Conservation (phyloP, 2,888 invertebrate species). For the Netelia melanura region DNA sequence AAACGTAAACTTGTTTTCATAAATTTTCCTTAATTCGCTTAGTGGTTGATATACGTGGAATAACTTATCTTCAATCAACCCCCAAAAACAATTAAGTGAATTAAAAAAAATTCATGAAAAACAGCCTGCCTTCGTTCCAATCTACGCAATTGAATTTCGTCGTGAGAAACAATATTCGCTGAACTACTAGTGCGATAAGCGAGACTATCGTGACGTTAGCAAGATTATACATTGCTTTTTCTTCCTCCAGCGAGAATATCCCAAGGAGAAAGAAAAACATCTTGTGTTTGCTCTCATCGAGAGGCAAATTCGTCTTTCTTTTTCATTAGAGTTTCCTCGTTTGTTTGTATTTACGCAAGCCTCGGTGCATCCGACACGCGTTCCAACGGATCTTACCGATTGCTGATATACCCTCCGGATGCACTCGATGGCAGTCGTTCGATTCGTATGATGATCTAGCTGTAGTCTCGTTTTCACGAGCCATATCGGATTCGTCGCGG, state of each 20-base stretch:
- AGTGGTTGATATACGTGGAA: neutral
- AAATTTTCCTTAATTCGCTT: neutral
- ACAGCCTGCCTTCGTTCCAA: too few species aligned
- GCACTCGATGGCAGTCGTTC: conserved; percentile 91
- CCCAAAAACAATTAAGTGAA: too few species aligned
- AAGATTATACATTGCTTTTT: neutral
- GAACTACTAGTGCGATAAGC: neutral
- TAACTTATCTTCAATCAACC: neutral
- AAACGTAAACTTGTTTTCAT: neutral
- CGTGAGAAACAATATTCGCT: conserved; percentile 6
- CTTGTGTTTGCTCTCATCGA: neutral
- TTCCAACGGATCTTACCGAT: conserved; percentile 87
- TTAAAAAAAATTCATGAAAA: too few species aligned
- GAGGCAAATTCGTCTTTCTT: neutral
- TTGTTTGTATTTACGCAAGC: conserved; percentile 28
- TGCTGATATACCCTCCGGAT: conserved; percentile 93
- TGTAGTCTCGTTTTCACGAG: conserved; percentile 99
- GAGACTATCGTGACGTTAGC: neutral
- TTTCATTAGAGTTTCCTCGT: neutral
- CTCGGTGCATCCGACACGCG: conserved; percentile 60
- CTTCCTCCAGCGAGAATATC: neutral
- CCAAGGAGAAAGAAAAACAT: neutral
- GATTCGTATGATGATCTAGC: conserved; percentile 90
- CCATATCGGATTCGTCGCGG: conserved; percentile 99
- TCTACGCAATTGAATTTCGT: conserved; percentile 10